Conservation (phyloP, 2,797 vertebrate species). For the Sebastes iracundus region DNA sequence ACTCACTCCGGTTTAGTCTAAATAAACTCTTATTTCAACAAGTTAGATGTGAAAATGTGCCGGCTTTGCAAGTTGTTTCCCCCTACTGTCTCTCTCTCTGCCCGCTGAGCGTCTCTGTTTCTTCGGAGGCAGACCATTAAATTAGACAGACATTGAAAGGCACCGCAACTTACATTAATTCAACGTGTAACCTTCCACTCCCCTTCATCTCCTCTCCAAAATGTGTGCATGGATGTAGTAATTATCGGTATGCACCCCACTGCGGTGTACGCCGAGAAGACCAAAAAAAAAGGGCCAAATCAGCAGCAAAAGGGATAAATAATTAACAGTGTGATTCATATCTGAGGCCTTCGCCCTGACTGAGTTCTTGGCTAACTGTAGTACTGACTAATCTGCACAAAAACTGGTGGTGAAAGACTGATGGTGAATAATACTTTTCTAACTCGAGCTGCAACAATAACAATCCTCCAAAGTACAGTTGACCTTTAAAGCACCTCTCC, state of each 20-base stretch:
- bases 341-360: constrained; percentile 6
- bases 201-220: neutral
- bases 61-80: no score
- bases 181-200: neutral
- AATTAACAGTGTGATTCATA: constrained; percentile 59
- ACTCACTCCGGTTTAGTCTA: no score
- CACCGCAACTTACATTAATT: neutral
- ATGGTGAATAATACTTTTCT: neutral
- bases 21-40: no score
- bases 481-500: constrained; percentile 41
- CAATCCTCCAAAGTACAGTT: constrained; percentile 17
- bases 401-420: neutral
- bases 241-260: constrained; percentile 50
- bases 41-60: no score
- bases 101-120: no score
- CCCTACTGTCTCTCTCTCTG: no score
- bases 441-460: neutral
- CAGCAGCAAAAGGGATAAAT: constrained; percentile 67
- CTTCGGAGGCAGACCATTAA: no score
- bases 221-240: constrained; percentile 5
- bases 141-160: no score
- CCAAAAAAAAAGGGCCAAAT: constrained; percentile 58
- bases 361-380: neutral
- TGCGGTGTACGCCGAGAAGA: constrained; percentile 53
- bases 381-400: neutral